These are phyloP conservation scores for Zosterops lateralis DNA, from an alignment of 2,113 vertebrate genomes.

Conservation along the genomic window DNA sequence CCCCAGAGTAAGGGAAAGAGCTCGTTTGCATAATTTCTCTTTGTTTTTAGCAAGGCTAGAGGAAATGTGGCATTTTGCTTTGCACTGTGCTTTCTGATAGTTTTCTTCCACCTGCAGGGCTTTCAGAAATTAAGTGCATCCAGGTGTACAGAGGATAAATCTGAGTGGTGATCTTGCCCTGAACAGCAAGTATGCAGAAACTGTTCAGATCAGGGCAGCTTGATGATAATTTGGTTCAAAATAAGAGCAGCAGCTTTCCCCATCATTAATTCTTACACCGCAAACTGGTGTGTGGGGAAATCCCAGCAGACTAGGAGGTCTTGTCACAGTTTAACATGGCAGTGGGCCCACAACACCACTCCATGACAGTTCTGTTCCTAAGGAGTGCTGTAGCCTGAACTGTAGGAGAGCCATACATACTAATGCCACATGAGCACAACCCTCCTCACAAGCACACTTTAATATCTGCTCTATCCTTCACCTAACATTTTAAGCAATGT, in stretches of 20 bases:
- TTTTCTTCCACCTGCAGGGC: not conserved
- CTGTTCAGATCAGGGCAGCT: not conserved
- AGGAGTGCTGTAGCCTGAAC: not conserved
- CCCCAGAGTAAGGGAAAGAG: not conserved
- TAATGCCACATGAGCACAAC: fast-evolving
- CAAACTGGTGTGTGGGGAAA: not conserved
- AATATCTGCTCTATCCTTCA: not conserved
- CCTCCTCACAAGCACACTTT: not conserved
- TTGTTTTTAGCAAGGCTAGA: not conserved
- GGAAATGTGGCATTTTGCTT: not conserved
- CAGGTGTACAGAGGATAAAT: not conserved
- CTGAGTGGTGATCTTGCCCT: not conserved
- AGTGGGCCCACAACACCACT: fast-evolving
- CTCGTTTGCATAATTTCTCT: not conserved
- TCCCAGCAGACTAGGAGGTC: not conserved
- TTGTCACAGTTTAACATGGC: not conserved
- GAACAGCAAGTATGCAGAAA: not conserved
- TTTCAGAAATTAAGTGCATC: not conserved
- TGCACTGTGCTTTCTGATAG: not conserved
- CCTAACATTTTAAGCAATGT: not conserved
- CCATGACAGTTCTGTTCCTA: not conserved
- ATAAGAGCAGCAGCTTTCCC: not conserved
- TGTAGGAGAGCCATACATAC: fast-evolving
- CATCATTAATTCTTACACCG: not conserved
- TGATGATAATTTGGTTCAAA: not conserved